Base-by-base conservation (phyloP, 2,797 vertebrate species). In the Enoplosus armatus region DNA sequence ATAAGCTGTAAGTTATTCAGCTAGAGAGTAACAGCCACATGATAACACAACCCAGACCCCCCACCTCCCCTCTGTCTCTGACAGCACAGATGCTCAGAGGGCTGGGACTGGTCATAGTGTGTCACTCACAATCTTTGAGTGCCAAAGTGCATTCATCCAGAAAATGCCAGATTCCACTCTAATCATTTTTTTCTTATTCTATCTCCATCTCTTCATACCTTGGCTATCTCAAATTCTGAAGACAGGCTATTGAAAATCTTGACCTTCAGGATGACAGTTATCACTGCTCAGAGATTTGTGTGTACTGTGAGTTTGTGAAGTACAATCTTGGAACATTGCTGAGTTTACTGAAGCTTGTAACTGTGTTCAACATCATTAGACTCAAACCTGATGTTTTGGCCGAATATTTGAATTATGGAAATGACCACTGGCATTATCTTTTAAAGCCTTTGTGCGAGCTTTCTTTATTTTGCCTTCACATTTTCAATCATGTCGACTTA, bases 41-140 rank as follows among this genome's bases (percentile, higher is more conserved):
- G 87, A 89, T 88, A 87, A 89, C 87, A 87, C 56, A 80, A 73
- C 45, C 83, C 18, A 47, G 56, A 80, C 29, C 82, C 63, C 63
- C 68, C 45, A 67, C 66, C 72, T 59, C 79, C 67, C 60, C 74
- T 55, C 70, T 47, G 65, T 67, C 73, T 75, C 66, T 81, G 87
- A 91, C 91, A 89, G 87, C 87, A 77, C 90, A 92, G 90, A 91
- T 90, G 90, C 89, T 89, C 83, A 63, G 62, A 87, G 84, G 87
- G 70, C 89, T 89, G 82, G 72, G 85, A 79, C 88, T 91, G 90
- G 89, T 92, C 92, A 90, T 82, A 82, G 79, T 85, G 86, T 92
- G 92, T 93, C 90, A 93, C 90, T 93, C 94, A 94, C 89, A 93
- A 94, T 95, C 77, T 83, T 71, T 8, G 54, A 80, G 80, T 88